Evolutionary conservation across 2,888 invertebrate genomes (phyloP).

Genomic region (Drosophila subquinaria): DNA sequence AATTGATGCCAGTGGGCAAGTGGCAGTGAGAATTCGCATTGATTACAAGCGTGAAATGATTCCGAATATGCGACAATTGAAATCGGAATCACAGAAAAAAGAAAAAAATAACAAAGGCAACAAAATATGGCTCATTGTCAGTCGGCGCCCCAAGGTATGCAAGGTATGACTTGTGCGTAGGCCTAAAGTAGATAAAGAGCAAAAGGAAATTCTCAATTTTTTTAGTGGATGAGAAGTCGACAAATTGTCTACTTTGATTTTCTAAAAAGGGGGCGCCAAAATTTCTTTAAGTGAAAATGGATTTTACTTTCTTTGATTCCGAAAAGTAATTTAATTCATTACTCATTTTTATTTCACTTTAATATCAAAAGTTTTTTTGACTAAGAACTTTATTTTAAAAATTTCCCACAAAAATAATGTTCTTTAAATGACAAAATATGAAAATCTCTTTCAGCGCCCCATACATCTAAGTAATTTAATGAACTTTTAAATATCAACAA

Average conservation of each 20-base stretch:
- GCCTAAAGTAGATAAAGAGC: not conserved
- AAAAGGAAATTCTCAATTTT: conserved; percentile 10
- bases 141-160: conserved; percentile 66
- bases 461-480: not conserved
- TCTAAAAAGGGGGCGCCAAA: conserved; percentile 10
- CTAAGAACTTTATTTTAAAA: too few relatives aligned
- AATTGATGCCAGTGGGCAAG: conserved; percentile 40
- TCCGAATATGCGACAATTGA: conserved; percentile 67
- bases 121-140: conserved; percentile 42
- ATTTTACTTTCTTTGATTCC: not conserved
- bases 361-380: not conserved
- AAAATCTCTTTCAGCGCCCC: not conserved
- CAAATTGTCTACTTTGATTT: too few relatives aligned
- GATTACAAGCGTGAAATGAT: conserved; percentile 76
- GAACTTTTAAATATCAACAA: not conserved
- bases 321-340: not conserved
- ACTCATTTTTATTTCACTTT: not conserved
- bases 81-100: not conserved
- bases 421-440: not conserved
- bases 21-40: conserved; percentile 53
- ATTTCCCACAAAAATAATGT: not conserved
- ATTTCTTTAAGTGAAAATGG: conserved; percentile 12
- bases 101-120: too few relatives aligned
- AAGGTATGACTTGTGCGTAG: conserved; percentile 55
- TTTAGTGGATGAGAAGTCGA: too few relatives aligned